Percentiles rank a stretch among this genome's conserved stretches.
Evolutionary conservation across 2,113 vertebrate species (phyloP).

Genomic region (Ramphastos sulfuratus): DNA sequence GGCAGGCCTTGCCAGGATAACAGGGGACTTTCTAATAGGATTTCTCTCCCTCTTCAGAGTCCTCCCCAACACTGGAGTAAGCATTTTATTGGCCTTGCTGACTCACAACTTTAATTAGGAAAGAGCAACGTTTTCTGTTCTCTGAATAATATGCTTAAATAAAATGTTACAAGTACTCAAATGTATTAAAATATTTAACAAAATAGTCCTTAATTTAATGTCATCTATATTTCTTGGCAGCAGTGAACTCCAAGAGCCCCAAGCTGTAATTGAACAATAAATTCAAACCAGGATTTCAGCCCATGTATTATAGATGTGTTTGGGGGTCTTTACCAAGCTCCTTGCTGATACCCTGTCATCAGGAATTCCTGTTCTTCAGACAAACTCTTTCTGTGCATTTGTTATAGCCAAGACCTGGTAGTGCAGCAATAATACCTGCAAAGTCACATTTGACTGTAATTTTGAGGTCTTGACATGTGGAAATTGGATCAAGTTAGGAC

Average conservation of each 20-base stretch:
- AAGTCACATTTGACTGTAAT: conserved; percentile 3
- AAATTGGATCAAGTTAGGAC: background rate
- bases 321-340: conserved; percentile 34
- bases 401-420: background rate
- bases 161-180: conserved; percentile 62
- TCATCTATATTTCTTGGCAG: conserved; percentile 67
- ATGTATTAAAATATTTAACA: conserved; percentile 60
- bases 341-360: conserved; percentile 16
- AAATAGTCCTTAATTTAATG: conserved; percentile 66
- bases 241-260: conserved; percentile 34
- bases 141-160: conserved; percentile 64
- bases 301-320: conserved; percentile 59
- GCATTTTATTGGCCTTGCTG: conserved; percentile 56
- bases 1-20: conserved; percentile 17
- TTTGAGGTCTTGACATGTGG: background rate
- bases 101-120: conserved; percentile 69
- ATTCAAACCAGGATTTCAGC: conserved; percentile 48
- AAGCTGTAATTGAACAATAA: conserved; percentile 64
- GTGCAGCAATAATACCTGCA: background rate
- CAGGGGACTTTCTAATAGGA: conserved; percentile 23
- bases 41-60: conserved; percentile 50
- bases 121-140: conserved; percentile 66
- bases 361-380: conserved; percentile 21
- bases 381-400: background rate
- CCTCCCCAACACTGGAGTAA: conserved; percentile 29